A percentile compares a stretch with the other conserved stretches of the same genome.
These are phyloP conservation scores for Andrena camellia DNA, from an alignment of 2,888 invertebrate species.

Conservation along the genomic window DNA sequence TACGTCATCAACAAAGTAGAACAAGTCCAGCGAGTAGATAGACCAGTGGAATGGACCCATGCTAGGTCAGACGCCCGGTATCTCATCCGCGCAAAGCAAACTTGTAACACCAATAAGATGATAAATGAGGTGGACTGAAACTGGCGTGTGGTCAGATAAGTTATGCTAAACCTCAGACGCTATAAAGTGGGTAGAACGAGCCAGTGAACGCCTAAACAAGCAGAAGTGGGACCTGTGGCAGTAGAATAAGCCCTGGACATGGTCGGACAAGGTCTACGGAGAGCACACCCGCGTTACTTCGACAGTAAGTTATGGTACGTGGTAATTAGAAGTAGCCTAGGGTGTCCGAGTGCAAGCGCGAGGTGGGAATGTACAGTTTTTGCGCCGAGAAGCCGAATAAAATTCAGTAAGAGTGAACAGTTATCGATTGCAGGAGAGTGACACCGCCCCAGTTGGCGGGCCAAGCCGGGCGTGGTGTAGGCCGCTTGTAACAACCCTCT, in stretches of 20 bases:
- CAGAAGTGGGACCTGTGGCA: not conserved
- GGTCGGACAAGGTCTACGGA: not conserved
- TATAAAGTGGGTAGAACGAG: not conserved
- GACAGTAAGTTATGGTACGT: not conserved
- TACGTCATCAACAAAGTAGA: slow-evolving; percentile 16
- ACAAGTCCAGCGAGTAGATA: not conserved
- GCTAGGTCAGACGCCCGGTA: not conserved
- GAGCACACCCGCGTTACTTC: not conserved
- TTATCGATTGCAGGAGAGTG: slow-evolving; percentile 78
- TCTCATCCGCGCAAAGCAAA: not conserved
- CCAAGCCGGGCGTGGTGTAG: slow-evolving; percentile 70
- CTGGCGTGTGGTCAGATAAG: slow-evolving; percentile 8
- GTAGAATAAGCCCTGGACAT: not conserved
- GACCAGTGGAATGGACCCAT: slow-evolving; percentile 10
- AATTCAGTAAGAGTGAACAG: slow-evolving; percentile 77
- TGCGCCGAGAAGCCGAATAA: slow-evolving; percentile 67
- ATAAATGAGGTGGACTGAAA: not conserved
- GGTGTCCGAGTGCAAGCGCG: not conserved
- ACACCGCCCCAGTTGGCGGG: slow-evolving; percentile 78
- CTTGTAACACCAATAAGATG: not conserved
- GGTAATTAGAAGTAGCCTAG: too few species aligned
- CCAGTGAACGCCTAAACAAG: not conserved
- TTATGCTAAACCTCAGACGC: not conserved
- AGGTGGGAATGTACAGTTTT: not conserved
- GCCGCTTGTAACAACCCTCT: slow-evolving; percentile 73